These are phyloP conservation scores for Samia ricini DNA, from an alignment of 1,140 invertebrate genomes.

Conservation along the genomic window DNA sequence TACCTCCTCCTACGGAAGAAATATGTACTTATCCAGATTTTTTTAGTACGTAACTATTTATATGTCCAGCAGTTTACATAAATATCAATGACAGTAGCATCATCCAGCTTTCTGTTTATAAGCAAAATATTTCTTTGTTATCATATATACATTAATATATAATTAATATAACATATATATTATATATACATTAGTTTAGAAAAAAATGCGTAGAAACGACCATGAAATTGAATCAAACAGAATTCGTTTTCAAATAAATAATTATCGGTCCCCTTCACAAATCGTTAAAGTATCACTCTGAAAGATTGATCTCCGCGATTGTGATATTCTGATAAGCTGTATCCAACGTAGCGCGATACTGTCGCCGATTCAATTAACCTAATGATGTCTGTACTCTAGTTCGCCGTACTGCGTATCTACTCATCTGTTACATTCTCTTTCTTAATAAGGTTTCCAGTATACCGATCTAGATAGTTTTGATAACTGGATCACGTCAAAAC, in stretches of 20 bases:
- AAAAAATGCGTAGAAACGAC: background rate
- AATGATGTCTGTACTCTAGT: slow-evolving; percentile 41
- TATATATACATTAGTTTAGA: too few species aligned
- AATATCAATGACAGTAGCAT: too few species aligned
- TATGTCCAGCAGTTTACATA: too few species aligned
- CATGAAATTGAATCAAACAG: background rate
- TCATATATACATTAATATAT: too few species aligned
- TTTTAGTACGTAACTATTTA: too few species aligned
- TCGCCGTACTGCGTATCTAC: slow-evolving; percentile 11
- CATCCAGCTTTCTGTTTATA: too few species aligned
- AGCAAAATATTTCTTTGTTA: too few species aligned
- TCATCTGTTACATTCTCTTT: slow-evolving; percentile 14
- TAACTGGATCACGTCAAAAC: background rate
- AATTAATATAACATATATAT: too few species aligned
- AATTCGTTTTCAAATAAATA: background rate
- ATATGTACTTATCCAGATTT: too few species aligned
- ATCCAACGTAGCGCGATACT: slow-evolving; percentile 38
- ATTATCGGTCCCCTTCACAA: background rate
- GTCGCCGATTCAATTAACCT: slow-evolving; percentile 60
- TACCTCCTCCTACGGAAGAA: too few species aligned
- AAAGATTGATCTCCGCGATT: slow-evolving; percentile 50
- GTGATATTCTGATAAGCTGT: slow-evolving; percentile 49
- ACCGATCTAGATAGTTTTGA: background rate
- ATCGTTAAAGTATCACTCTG: slow-evolving; percentile 30
- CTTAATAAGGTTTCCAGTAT: slow-evolving; percentile 18